Evolutionary conservation across 2,113 vertebrate species (phyloP), one percentile per base, ranked within the genome.

Genomic region (Machaerirhynchus nigripectus): DNA sequence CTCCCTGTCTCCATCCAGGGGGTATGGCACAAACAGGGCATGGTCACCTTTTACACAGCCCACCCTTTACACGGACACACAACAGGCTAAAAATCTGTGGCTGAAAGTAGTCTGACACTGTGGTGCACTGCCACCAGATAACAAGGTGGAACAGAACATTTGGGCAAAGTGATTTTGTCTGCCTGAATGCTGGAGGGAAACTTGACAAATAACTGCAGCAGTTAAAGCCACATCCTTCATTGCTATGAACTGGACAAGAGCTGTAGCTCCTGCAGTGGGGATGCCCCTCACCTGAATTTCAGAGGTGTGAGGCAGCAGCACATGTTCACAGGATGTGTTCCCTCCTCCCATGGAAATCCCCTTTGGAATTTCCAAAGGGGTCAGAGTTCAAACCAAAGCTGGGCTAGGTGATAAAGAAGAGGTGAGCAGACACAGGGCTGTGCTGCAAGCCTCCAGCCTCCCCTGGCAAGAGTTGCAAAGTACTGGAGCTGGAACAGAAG

Each of bases 341-440:
- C 55, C 46, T 71, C 63, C 73, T 95, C 83, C 86, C 6, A 15
- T 0, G 44, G 95, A 95, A 96, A 93, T 81, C 69, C 93, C 95
- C 93, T 42, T 53, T 10, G 76, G 95, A 93, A 96, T 78, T 90
- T 91, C 92, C 90, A 4, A 28, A 81, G 56, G 39, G 8, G 52
- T 60, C 60, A 6, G 9, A 83, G 88, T 80, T 77, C 88, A 86
- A 71, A 74, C 47, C 1, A 0, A 70, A 90, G 50, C 71, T 7
- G 5, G 19, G 49, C 40, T 4, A 6, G 28, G 44, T 31, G 33
- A 89, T 70, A 50, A 87, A 70, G 1, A 5, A 22, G 65, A 73
- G 47, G 27, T 28, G 35, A 63, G 47, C 2, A 31, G 55, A 49
- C 15, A 8, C 1, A 0, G 37, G 20, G 39, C 52, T n/a, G 59